Evolutionary conservation across 2,113 vertebrate genomes (phyloP), one percentile per base, ranked within the genome.

Genomic region (Casuarius casuarius): DNA sequence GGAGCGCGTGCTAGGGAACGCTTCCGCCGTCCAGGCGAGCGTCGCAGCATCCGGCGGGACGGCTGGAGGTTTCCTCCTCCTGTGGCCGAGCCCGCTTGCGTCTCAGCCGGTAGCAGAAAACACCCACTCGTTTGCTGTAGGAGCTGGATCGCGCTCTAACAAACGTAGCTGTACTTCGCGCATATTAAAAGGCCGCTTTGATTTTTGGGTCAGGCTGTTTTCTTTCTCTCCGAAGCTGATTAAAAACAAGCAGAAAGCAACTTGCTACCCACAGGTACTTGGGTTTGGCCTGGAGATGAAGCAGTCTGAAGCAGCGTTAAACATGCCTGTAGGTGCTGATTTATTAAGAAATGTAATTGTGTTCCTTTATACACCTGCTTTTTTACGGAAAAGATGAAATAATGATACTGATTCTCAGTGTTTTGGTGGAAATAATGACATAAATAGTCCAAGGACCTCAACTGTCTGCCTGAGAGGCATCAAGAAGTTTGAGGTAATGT

Each of bases 61-160:
- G 97, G 95, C 94, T 95, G 91, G 59, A 65, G 78, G 28, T 77
- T 94, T 97, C 96, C 87, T 91, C 89, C 90, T 95, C 89, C 85
- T 8, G 5, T 80, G 87, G 40, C 87, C n/a, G 78, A 79, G 88
- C 44, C 56, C 61, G 58, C 94, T 93, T 95, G 92, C 61, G 82
- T 90, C 87, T 83, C 75, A 92, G 89, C 91, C 80, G 71, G 81
- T 88, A 80, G 93, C 72, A 89, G 63, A 90, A 97, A 2, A 63
- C 86, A 62, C 85, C 77, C 90, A 73, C 77, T 95, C 77, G 61
- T 92, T 93, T 92, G 80, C 72, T 90, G 82, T 78, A 79, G 84
- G 84, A 94, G 58, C 75, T 76, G 87, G 92, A 77, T 88, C 73
- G 91, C 56, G 68, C 87, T 93, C 87, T 93, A 56, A 90, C 52